A percentile compares a stretch with the other conserved stretches of the same genome.
Evolutionary conservation across 1,140 invertebrate genomes (phyloP).

Genomic region (Ruditapes philippinarum): DNA sequence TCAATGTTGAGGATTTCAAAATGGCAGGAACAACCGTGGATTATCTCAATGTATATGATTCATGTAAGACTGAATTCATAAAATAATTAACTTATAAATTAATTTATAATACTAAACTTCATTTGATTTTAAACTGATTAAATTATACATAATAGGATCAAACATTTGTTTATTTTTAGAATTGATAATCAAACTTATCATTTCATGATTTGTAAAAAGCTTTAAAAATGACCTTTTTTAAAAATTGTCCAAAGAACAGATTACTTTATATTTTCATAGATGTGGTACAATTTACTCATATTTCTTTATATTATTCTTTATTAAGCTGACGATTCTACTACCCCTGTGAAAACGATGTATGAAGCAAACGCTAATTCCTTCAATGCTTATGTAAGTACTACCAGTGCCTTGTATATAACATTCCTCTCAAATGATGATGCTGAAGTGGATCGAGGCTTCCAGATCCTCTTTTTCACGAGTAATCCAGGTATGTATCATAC

Average conservation of each 20-base stretch:
- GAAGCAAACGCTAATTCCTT: background rate
- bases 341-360: background rate
- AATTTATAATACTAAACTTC: no score
- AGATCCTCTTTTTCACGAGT: background rate
- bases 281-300: background rate
- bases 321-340: background rate
- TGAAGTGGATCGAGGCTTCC: background rate
- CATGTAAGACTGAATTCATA: no score
- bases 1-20: background rate
- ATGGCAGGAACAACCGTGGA: background rate
- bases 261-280: no score
- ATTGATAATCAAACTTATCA: background rate
- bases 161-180: background rate
- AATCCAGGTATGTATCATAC: no score
- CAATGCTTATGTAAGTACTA: background rate
- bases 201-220: no score
- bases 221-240: no score
- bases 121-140: background rate
- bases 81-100: no score
- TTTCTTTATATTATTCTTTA: background rate
- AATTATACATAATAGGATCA: background rate
- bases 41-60: background rate
- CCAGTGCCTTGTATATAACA: background rate
- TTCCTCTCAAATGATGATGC: background rate
- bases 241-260: no score